Evolutionary conservation across 2,888 invertebrate species (phyloP).

Genomic region (Notodonta ziczac): DNA sequence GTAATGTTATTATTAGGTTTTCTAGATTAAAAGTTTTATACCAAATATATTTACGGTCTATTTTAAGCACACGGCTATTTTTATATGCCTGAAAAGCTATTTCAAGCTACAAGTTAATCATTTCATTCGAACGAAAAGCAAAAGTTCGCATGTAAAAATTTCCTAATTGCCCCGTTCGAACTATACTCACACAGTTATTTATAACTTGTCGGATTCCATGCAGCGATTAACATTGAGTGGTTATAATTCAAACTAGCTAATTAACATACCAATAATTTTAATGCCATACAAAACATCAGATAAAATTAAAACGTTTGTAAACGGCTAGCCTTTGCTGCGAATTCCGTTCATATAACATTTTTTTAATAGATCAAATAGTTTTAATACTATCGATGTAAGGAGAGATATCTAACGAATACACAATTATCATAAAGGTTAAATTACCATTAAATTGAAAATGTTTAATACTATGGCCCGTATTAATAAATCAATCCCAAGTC

Average conservation of each 20-base stretch:
- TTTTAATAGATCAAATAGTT: no score
- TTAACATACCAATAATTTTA: background rate
- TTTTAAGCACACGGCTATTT: no score
- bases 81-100: background rate
- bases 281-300: background rate
- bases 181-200: background rate
- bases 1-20: no score
- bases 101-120: background rate
- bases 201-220: slow-evolving; percentile 1
- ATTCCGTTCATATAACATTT: background rate
- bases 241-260: slow-evolving; percentile 1
- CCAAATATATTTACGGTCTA: no score
- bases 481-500: no score
- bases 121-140: background rate
- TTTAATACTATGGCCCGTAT: no score
- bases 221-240: background rate
- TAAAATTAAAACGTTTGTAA: background rate
- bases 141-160: background rate
- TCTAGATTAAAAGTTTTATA: no score
- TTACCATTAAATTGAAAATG: no score
- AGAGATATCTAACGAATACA: no score
- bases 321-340: background rate
- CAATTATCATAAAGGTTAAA: no score
- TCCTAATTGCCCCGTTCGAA: background rate
- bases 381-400: no score